phyloP scores from a whole-genome alignment of 1,140 invertebrate species.

The Diabrotica undecimpunctata region DNA sequence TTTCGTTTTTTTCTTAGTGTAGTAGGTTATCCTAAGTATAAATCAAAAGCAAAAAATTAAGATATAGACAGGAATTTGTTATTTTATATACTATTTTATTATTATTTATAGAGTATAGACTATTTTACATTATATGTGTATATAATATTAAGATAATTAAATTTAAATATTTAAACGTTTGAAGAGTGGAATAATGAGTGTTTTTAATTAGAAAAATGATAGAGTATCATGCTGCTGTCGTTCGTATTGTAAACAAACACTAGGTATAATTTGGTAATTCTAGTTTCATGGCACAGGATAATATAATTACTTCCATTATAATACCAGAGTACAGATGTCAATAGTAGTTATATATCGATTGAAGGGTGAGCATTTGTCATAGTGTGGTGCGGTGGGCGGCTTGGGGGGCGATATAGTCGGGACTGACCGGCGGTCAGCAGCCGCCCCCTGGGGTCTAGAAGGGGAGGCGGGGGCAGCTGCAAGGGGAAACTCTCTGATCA shows the following conservation, averaged over 20 bases:
- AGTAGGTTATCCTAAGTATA: too few relatives aligned
- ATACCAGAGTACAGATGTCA: conserved; percentile 35
- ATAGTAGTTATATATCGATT: conserved; percentile 47
- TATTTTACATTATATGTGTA: too few relatives aligned
- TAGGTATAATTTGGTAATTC: not conserved
- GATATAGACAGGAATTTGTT: too few relatives aligned
- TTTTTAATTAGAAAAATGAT: too few relatives aligned
- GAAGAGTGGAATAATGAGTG: too few relatives aligned
- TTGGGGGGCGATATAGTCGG: conserved; percentile 18
- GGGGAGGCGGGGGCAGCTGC: conserved; percentile 25
- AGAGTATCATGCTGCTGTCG: too few relatives aligned
- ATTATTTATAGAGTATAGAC: too few relatives aligned
- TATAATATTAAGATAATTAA: too few relatives aligned
- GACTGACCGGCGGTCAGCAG: conserved; percentile 37
- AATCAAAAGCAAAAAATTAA: too few relatives aligned
- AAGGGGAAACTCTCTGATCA: conserved; percentile 45
- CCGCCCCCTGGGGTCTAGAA: conserved; percentile 21
- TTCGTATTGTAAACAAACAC: not conserved
- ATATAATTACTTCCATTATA: conserved; percentile 3
- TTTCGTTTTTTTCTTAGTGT: too few relatives aligned
- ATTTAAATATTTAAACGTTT: too few relatives aligned
- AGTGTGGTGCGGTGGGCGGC: conserved; percentile 40
- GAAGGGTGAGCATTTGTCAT: conserved; percentile 45
- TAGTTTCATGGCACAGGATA: not conserved
- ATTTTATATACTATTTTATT: too few relatives aligned